Base-by-base conservation (phyloP, 1,140 invertebrate species). In the Drosophila yakuba region DNA sequence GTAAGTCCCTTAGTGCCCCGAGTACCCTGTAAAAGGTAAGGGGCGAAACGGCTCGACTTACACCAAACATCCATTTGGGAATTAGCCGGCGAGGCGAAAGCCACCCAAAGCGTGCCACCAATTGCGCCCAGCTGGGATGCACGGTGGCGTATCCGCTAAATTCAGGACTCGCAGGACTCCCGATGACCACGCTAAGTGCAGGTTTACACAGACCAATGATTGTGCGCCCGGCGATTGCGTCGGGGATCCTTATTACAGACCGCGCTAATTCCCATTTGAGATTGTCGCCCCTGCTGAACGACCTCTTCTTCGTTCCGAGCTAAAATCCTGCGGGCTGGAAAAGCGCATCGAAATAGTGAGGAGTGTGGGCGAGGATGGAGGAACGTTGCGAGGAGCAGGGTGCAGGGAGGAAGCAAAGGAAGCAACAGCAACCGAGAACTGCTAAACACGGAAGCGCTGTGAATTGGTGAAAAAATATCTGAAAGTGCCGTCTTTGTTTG, bases 131-230 rank as follows among this genome's bases (percentile, higher is more conserved):
- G 73, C 64, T 74, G 78, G 66, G 73, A 44, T 74, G 39, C 47
- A 64, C 72, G 68, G 76, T 54, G 50, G 59, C 67, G 52, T 36
- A 28, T 68, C 60, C 66, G 41, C 55, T 51, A 35, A 38, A 52
- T 50, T 43, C 56, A 57, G 77, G 51, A 52, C 43, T 45, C 44
- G 43, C 25, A 58, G 74, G 62, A 62, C 43, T 56, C 35, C 41
- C 47, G 82, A 89, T 89, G 84, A 89, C 80, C 84, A 84, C 80
- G 74, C 77, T 89, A 89, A 89, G 84, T 89, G 84, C 84, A 83
- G 84, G 84, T 89, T 89, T 89, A 89, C 84, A 89, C 80, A 89
- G 84, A 80, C 84, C 84, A 89, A 89, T 89, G 84, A 89, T 89
- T 89, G 86, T 89, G 66, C 76, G 74, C 80, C 36, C 12, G 80